These are phyloP conservation scores for Octomys mimax DNA, from an alignment of 2,797 vertebrate species.

Conservation along the genomic window DNA sequence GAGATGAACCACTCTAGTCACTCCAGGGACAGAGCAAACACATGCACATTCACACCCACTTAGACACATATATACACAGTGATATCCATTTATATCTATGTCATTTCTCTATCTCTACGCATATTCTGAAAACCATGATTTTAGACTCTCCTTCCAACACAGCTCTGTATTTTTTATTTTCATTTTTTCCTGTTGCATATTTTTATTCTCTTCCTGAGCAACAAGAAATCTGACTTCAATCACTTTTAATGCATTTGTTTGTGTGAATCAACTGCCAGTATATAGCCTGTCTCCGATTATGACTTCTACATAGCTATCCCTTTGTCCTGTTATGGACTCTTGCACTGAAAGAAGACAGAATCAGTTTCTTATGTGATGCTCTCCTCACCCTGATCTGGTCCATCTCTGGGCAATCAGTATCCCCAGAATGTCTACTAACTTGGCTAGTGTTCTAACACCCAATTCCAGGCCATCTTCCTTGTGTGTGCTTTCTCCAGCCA, in stretches of 20 bases:
- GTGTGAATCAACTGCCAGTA: too few relatives aligned
- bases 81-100: neutral
- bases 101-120: neutral
- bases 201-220: neutral
- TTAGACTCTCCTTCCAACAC: neutral
- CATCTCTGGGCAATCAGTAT: neutral
- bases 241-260: neutral
- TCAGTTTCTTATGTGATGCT: neutral
- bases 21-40: neutral
- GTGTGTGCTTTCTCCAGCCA: neutral
- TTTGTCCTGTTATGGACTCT: neutral
- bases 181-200: neutral
- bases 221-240: neutral
- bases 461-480: neutral
- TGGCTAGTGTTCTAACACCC: neutral
- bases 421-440: neutral
- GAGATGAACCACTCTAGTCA: neutral
- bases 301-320: too few relatives aligned
- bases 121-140: neutral
- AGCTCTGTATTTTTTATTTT: neutral
- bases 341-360: neutral
- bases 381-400: neutral
- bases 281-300: too few relatives aligned
- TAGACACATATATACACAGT: neutral
- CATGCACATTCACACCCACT: neutral